Percentiles rank a stretch among this genome's conserved stretches.
Conservation (phyloP, 2,888 invertebrate genomes). For the Tuberolachnus salignus region DNA sequence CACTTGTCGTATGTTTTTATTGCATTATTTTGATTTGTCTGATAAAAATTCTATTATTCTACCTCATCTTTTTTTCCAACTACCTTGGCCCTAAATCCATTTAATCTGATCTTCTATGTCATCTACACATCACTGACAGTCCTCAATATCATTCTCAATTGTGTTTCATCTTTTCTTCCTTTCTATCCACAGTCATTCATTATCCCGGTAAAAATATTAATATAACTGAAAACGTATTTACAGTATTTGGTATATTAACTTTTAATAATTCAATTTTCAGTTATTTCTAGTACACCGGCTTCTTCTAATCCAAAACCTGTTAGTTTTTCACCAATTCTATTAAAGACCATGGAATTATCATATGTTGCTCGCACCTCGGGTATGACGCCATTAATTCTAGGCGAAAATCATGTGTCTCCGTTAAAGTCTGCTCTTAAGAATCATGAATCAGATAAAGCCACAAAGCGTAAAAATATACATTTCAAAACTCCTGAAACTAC, state of each 20-base stretch:
- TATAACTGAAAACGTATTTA: too few relatives aligned
- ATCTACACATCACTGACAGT: too few relatives aligned
- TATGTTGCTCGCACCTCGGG: conserved; percentile 50
- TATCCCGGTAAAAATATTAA: too few relatives aligned
- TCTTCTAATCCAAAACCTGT: conserved; percentile 14
- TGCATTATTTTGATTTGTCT: too few relatives aligned
- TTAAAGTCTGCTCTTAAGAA: conserved; percentile 45
- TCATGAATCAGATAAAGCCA: neutral
- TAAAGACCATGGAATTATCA: conserved; percentile 49
- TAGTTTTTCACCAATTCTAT: conserved; percentile 33
- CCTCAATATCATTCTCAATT: too few relatives aligned
- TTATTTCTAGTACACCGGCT: conserved; percentile 47
- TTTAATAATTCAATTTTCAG: conserved; percentile 4
- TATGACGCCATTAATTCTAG: conserved; percentile 33
- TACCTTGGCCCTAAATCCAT: too few relatives aligned
- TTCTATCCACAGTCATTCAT: too few relatives aligned
- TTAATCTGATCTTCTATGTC: too few relatives aligned
- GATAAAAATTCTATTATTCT: too few relatives aligned
- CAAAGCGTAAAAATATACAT: conserved; percentile 22
- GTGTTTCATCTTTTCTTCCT: too few relatives aligned
- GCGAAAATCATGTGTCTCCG: conserved; percentile 12
- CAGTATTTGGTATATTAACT: neutral
- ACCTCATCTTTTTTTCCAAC: too few relatives aligned
- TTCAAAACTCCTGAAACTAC: conserved; percentile 17
- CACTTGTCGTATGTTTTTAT: conserved; percentile 18